A percentile compares a stretch with the other conserved stretches of the same genome.
These are phyloP conservation scores for Mus spretus DNA, from an alignment of 2,797 vertebrate species.

Conservation along the genomic window DNA sequence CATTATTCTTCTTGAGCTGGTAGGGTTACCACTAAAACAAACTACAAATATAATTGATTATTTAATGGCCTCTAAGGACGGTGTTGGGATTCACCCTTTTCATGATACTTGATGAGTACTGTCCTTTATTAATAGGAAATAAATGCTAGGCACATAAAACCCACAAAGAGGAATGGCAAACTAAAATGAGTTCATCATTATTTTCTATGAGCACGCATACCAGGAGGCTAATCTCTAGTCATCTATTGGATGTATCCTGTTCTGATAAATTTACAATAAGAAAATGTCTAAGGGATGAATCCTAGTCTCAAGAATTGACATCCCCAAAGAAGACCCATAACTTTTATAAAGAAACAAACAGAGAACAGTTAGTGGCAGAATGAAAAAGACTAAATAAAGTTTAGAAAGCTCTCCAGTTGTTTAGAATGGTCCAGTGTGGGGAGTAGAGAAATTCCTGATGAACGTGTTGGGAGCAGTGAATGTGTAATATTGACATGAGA, in stretches of 20 bases:
- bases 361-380: not conserved
- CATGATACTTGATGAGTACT: slow-evolving; percentile 37
- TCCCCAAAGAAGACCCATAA: not conserved
- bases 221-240: slow-evolving; percentile 34
- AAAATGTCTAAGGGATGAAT: slow-evolving; percentile 49
- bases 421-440: not conserved
- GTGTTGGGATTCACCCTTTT: not conserved
- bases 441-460: not conserved
- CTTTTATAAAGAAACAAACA: not conserved
- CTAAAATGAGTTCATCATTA: not conserved
- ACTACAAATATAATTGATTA: slow-evolving; percentile 44
- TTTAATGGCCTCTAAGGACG: slow-evolving; percentile 37
- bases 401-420: slow-evolving; percentile 33
- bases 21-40: slow-evolving; percentile 48
- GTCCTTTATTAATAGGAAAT: slow-evolving; percentile 47
- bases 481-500: not conserved
- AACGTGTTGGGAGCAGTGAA: not conserved
- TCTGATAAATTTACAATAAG: not conserved
- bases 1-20: slow-evolving; percentile 43
- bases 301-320: not conserved
- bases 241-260: not conserved
- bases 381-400: slow-evolving; percentile 49
- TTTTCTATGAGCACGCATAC: not conserved
- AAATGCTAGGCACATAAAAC: slow-evolving; percentile 25
- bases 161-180: slow-evolving; percentile 20